Conservation (phyloP, 2,888 invertebrate species). For the Zygothrica quintamaculata region DNA sequence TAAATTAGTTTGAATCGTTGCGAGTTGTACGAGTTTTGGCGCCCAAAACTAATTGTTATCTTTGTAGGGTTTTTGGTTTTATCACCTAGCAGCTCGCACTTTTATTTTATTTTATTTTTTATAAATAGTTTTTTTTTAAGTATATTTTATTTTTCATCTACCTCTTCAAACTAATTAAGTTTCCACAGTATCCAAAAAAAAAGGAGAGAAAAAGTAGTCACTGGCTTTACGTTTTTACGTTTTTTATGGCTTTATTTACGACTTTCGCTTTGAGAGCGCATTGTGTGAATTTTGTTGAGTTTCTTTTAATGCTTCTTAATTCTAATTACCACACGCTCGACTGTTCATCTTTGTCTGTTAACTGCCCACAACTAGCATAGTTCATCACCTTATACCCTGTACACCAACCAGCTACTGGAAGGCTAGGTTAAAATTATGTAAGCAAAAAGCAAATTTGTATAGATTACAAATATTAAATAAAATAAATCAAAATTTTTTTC, state of each 20-base stretch:
- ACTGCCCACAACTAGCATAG: constrained; percentile 41
- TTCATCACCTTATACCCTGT: constrained; percentile 37
- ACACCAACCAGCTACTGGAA: no score
- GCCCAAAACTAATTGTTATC: constrained; percentile 72
- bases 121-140: no score
- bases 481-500: no score
- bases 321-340: constrained; percentile 75
- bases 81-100: constrained; percentile 52
- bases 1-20: constrained; percentile 58
- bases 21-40: constrained; percentile 36
- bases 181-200: constrained; percentile 58
- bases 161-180: constrained; percentile 71
- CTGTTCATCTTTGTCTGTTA: constrained; percentile 57
- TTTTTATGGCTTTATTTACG: constrained; percentile 76
- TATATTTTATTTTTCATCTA: constrained; percentile 14
- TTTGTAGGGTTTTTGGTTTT: constrained; percentile 37
- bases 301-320: constrained; percentile 75
- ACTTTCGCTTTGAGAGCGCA: constrained; percentile 56
- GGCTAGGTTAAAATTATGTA: no score
- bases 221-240: constrained; percentile 68
- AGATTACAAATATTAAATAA: no score
- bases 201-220: constrained; percentile 41
- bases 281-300: constrained; percentile 70
- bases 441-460: no score
- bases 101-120: constrained; percentile 16